A percentile compares a stretch with the other conserved stretches of the same genome.
Conservation (phyloP, 2,113 vertebrate species). For the Candoia aspera region DNA sequence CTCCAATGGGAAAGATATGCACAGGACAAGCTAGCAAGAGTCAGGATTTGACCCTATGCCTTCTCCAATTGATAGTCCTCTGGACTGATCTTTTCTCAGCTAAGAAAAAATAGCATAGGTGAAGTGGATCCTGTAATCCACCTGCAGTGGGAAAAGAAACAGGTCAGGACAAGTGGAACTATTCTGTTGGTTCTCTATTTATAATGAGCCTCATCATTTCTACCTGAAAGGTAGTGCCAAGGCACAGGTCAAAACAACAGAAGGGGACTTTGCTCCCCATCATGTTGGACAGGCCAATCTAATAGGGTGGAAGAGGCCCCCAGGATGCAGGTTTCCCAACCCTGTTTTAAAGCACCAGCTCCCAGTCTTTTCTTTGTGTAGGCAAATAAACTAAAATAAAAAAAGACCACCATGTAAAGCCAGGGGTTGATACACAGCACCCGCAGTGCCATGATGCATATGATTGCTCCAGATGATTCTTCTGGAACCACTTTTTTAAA, state of each 20-base stretch:
- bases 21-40: neutral
- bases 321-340: neutral
- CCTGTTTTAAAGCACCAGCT: neutral
- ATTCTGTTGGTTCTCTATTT: neutral
- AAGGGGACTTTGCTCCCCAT: neutral
- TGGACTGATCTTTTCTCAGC: neutral
- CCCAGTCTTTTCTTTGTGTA: neutral
- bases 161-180: neutral
- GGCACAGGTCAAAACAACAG: neutral
- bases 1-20: neutral
- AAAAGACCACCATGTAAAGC: neutral
- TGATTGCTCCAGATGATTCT: neutral
- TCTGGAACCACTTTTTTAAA: neutral
- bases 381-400: neutral
- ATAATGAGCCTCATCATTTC: neutral
- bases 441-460: neutral
- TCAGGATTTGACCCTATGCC: neutral
- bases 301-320: neutral
- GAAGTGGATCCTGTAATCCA: neutral
- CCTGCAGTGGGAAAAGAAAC: neutral
- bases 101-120: neutral
- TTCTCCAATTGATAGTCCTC: neutral
- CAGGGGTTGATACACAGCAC: neutral
- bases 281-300: neutral
- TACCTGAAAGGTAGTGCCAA: neutral